Base-by-base conservation (phyloP, 2,113 vertebrate species). In the Gadus chalcogrammus region DNA sequence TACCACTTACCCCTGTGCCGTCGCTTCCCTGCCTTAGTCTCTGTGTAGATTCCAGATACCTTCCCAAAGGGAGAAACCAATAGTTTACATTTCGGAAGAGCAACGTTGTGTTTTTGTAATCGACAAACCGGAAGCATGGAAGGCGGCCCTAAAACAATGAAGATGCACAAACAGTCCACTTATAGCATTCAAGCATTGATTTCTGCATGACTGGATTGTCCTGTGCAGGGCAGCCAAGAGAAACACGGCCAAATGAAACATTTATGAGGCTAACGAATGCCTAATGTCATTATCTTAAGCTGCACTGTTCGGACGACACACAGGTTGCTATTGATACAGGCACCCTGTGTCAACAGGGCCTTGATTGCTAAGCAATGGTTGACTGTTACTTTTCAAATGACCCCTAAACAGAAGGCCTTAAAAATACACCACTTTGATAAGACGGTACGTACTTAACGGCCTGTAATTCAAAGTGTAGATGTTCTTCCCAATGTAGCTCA, bases 41-140 rank as follows among this genome's bases (percentile, higher is more conserved):
- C 65, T 83, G 72, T 48, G 79, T 85, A 65, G 66, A 60, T 80
- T 85, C 82, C 56, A 85, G 70, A 70, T 90, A 90, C 63, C 91
- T 92, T 85, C 9, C 67, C 69, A 66, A 1, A 24, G 58, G 27
- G 65, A n/a, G 48, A 63, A 61, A 67, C 12, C 42, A 48, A 48
- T 48, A 4, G 6, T 35, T 35, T 35, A 48, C 42, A 13, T 48
- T 48, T 48, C 42, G 12, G 42, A 13, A 48, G 42, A 13, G 42
- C 9, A 48, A 48, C 42, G 11, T 48, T 48, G 42, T 48, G 42
- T 13, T 48, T 9, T 9, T 48, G 42, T 48, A 9, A 48, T 48
- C 42, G 12, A 48, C 42, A 48, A 48, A 9, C 8, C 42, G 8
- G 56, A 61, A 61, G 22, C n/a, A 61, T 61, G 2, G 16, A 60